Percentiles rank a stretch among this genome's conserved stretches.
Evolutionary conservation across 2,797 vertebrate genomes (phyloP).

Genomic region (Xerus rutilus): DNA sequence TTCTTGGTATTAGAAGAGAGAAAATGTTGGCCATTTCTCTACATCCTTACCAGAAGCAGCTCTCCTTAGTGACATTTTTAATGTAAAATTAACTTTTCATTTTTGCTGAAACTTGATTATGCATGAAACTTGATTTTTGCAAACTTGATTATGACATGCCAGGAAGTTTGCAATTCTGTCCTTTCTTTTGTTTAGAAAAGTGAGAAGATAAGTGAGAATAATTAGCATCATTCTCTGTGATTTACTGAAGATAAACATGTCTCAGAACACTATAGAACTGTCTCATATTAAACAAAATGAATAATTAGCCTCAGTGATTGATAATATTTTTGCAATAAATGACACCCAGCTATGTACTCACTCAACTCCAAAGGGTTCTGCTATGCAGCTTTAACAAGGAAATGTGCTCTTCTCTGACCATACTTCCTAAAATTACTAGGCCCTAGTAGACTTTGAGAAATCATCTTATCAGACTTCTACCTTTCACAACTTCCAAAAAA

Average conservation of each 20-base stretch:
- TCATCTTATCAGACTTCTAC: neutral
- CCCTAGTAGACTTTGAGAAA: neutral
- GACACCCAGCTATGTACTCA: neutral
- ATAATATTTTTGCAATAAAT: constrained; percentile 54
- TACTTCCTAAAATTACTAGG: neutral
- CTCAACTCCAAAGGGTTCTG: neutral
- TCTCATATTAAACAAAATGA: constrained; percentile 18
- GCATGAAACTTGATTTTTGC: neutral
- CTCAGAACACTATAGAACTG: constrained; percentile 7
- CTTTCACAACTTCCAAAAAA: neutral
- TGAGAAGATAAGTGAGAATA: constrained; percentile 53
- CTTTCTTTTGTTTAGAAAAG: constrained; percentile 60
- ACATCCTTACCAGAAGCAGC: neutral
- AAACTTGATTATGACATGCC: constrained; percentile 54
- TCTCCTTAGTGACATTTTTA: neutral
- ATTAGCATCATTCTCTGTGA: constrained; percentile 59
- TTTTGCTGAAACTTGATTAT: neutral
- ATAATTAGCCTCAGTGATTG: constrained; percentile 33
- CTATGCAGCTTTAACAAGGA: neutral
- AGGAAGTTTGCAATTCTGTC: constrained; percentile 12
- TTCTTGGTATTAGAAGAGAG: neutral
- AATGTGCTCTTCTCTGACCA: neutral
- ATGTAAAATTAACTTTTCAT: neutral
- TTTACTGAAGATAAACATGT: constrained; percentile 60
- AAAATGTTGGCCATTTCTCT: neutral